Conservation (phyloP, 2,888 invertebrate species). For the Oscheius sp. region DNA sequence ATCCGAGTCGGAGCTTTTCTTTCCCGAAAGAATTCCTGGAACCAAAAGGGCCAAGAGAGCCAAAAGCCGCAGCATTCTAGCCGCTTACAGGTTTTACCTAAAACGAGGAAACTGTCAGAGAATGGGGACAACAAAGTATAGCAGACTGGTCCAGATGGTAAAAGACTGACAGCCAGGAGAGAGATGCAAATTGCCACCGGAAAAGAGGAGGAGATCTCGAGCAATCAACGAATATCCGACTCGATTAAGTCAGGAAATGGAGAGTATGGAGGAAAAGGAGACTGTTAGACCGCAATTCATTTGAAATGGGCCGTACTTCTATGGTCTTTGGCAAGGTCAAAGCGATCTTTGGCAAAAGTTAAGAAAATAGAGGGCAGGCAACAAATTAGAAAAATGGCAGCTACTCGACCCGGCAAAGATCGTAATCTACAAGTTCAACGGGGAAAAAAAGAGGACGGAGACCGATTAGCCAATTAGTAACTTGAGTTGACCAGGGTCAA, state of each 20-base stretch:
- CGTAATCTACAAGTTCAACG: not conserved
- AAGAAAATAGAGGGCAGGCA: not conserved
- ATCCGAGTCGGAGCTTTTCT: not conserved
- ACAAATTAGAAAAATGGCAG: not conserved
- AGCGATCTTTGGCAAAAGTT: not conserved
- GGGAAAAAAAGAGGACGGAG: not conserved
- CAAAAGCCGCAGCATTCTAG: slow-evolving; percentile 4
- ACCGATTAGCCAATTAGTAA: not conserved
- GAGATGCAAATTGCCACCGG: not conserved
- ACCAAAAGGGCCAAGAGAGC: slow-evolving; percentile 4
- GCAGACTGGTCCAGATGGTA: not conserved
- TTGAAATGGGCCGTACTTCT: not conserved
- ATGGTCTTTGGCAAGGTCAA: not conserved
- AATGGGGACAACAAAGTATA: not conserved
- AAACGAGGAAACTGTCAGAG: not conserved
- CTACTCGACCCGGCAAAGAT: not conserved
- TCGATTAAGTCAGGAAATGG: not conserved
- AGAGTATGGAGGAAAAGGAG: not conserved
- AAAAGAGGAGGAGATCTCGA: not conserved
- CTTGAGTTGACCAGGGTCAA: not conserved
- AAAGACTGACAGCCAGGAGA: not conserved
- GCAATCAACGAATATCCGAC: not conserved
- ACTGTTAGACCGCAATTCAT: no score
- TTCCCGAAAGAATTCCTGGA: not conserved
- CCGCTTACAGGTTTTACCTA: slow-evolving; percentile 7